These are phyloP conservation scores for Drosophila jambulina DNA, from an alignment of 1,140 invertebrate species.

Conservation along the genomic window DNA sequence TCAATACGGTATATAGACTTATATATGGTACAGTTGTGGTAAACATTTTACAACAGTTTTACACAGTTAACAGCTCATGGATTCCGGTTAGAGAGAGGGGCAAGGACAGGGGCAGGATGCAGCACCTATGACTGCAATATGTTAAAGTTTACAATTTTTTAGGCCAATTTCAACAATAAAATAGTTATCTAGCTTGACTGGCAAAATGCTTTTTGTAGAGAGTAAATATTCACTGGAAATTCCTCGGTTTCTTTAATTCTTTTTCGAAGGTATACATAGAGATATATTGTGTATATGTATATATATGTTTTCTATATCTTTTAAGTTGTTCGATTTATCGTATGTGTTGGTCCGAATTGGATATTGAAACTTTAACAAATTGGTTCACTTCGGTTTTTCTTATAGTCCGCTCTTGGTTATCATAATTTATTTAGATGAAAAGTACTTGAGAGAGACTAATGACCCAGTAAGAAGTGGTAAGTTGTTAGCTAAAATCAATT, in stretches of 20 bases:
- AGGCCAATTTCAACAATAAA: slow-evolving; percentile 70
- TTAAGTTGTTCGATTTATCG: slow-evolving; percentile 48
- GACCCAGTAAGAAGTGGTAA: slow-evolving; percentile 22
- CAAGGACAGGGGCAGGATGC: slow-evolving; percentile 18
- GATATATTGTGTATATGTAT: slow-evolving; percentile 34
- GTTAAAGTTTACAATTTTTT: slow-evolving; percentile 35
- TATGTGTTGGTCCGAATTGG: slow-evolving; percentile 70
- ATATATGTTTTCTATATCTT: slow-evolving; percentile 21
- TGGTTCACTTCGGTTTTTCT: slow-evolving; percentile 59
- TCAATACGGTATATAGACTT: slow-evolving; percentile 48
- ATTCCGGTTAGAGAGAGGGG: slow-evolving; percentile 32
- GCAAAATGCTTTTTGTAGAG: slow-evolving; percentile 52
- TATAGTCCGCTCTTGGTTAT: slow-evolving; percentile 34
- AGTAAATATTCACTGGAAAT: slow-evolving; percentile 61
- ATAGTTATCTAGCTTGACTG: slow-evolving; percentile 55
- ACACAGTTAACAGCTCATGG: slow-evolving; percentile 62
- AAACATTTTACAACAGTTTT: slow-evolving; percentile 77
- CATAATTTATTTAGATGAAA: slow-evolving; percentile 29
- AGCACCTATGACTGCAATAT: slow-evolving; percentile 22
- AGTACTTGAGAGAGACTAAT: slow-evolving; percentile 31
- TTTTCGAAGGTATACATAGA: slow-evolving; percentile 41
- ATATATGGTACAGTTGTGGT: slow-evolving; percentile 50
- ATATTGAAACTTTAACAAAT: slow-evolving; percentile 74
- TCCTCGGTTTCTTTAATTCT: slow-evolving; percentile 28
- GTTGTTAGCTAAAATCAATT: slow-evolving; percentile 33